Conservation (phyloP, 2,113 vertebrate species). For the Cinclus mexicanus region DNA sequence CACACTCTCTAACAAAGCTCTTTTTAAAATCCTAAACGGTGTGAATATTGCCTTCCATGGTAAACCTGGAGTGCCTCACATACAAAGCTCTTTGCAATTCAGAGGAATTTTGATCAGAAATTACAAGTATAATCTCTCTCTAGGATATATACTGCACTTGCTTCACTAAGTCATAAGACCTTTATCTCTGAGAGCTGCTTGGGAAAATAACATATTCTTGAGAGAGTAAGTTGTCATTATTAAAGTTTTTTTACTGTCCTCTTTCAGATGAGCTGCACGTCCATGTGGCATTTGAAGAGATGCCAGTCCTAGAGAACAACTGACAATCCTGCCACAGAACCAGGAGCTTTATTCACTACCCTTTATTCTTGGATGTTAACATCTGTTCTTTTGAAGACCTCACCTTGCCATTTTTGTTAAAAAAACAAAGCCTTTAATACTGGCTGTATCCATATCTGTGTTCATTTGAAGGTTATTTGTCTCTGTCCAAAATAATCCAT, state of each 20-base stretch:
- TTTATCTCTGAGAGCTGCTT: neutral
- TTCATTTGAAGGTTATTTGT: neutral
- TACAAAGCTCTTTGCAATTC: neutral
- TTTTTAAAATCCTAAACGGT: neutral
- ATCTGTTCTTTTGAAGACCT: constrained; percentile 26
- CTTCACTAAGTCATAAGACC: neutral
- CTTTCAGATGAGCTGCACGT: constrained; percentile 20
- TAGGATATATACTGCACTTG: neutral
- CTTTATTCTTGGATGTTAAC: constrained; percentile 55
- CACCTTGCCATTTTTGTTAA: constrained; percentile 31
- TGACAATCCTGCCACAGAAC: constrained; percentile 78
- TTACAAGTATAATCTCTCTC: neutral
- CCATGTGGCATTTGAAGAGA: constrained; percentile 26
- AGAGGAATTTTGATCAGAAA: neutral
- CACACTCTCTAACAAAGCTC: neutral
- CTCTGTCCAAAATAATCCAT: neutral
- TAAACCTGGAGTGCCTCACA: neutral
- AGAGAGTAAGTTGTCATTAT: neutral
- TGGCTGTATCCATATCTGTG: neutral
- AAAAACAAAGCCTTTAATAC: neutral
- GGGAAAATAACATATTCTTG: neutral
- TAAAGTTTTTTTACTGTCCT: neutral
- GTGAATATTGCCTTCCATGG: neutral
- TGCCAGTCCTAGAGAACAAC: constrained; percentile 49
- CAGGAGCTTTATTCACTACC: constrained; percentile 73